phyloP scores from a whole-genome alignment of 2,113 vertebrate species.

The Tichodroma muraria region DNA sequence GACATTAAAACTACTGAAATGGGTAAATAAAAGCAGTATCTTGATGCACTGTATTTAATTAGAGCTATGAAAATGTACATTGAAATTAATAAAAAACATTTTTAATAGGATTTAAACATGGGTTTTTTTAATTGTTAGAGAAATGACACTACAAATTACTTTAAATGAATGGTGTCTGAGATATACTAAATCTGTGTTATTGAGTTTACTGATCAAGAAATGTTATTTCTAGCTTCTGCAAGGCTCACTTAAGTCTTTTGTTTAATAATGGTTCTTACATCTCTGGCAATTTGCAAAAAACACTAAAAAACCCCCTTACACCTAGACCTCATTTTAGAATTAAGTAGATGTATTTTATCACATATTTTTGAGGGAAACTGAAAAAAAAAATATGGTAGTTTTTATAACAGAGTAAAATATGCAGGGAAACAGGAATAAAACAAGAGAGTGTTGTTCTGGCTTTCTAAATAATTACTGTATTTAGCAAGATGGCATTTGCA shows the following conservation, averaged over 20 bases:
- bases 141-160: neutral
- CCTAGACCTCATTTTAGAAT: neutral
- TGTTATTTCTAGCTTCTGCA: neutral
- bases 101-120: neutral
- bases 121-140: neutral
- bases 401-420: neutral
- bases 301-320: accelerated
- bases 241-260: neutral
- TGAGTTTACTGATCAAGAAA: neutral
- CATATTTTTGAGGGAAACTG: neutral
- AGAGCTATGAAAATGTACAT: neutral
- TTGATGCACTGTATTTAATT: neutral
- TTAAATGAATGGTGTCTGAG: neutral
- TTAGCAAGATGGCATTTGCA: neutral
- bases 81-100: neutral
- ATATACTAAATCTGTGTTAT: neutral
- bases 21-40: neutral
- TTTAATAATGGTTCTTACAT: neutral
- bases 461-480: neutral
- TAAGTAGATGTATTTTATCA: neutral
- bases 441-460: neutral
- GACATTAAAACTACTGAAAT: constrained; percentile 22
- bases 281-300: neutral
- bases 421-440: neutral
- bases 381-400: neutral